Base-by-base conservation (phyloP, 2,797 vertebrate species). In the Tiaroga cobitis region DNA sequence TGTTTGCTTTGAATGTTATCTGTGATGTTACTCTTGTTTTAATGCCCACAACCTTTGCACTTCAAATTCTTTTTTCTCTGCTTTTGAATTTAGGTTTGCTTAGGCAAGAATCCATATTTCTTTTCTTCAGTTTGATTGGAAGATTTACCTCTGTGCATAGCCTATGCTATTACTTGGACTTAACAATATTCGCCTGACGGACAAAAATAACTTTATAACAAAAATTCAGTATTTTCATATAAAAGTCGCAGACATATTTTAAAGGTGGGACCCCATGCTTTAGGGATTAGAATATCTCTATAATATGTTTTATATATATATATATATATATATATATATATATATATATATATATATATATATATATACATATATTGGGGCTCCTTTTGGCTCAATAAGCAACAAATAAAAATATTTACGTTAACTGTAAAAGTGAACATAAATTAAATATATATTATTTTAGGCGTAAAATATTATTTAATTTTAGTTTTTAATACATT, bases 21-120 rank as follows among this genome's bases (percentile, higher is more conserved):
- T 43, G 39, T 43, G 39, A 41, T 13, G 9, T 79, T 29, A 13
- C n/a, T 29, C 24, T 46, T 54, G 24, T 67, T 37, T 56, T 72
- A 54, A 26, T 24, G 29, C 15, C 51, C 49, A 46, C n/a, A 59
- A 26, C 0, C 18, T 54, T 10, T 34, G 5, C 37, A 41, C 13
- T 37, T 11, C 41, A 24, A 34, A 37, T 32, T n/a, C 29, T 11
- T 49, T 39, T 88, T 26, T 3, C 0, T 63, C 0, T 49, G 0
- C 56, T 70, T 80, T 56, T 88, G 32, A 68, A 56, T n/a, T 4
- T n/a, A n/a, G 13, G 13, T 59, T 61, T 59, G 54, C 21, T 77
- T 26, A 10, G 15, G 15, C 24, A 18, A 41, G 54, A 39, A 77
- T 41, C 34, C 39, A 18, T 77, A 77, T 59, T 34, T 37, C 1